These are phyloP conservation scores for Choreutis nemorana DNA, from an alignment of 2,888 invertebrate genomes.

Conservation along the genomic window DNA sequence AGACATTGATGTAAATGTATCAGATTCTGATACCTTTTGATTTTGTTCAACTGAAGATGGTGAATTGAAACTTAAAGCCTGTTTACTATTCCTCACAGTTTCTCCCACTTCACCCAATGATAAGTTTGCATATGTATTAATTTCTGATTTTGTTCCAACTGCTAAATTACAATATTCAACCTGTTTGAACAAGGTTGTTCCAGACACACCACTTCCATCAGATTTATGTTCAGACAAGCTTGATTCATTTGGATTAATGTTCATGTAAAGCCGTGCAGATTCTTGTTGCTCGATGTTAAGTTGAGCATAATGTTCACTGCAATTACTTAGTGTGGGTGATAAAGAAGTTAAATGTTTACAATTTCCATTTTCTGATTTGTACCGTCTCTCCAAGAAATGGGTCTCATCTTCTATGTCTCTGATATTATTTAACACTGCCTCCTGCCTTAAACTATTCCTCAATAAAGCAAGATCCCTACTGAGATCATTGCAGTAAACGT, in stretches of 20 bases:
- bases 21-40: slow-evolving; percentile 51
- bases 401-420: slow-evolving; percentile 52
- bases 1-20: slow-evolving; percentile 47
- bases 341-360: slow-evolving; percentile 23
- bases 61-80: slow-evolving; percentile 20
- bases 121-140: slow-evolving; percentile 51
- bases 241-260: slow-evolving; percentile 37
- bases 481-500: slow-evolving; percentile 53
- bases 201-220: slow-evolving; percentile 26
- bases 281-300: slow-evolving; percentile 47
- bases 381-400: slow-evolving; percentile 36
- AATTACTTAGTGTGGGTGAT: slow-evolving; percentile 49
- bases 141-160: slow-evolving; percentile 31
- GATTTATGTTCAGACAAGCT: slow-evolving; percentile 20
- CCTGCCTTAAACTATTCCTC: slow-evolving; percentile 39
- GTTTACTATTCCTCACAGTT: slow-evolving; percentile 29
- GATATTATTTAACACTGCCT: slow-evolving; percentile 38
- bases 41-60: slow-evolving; percentile 22
- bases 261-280: slow-evolving; percentile 47
- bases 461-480: slow-evolving; percentile 49
- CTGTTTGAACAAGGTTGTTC: slow-evolving; percentile 44
- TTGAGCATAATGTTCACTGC: slow-evolving; percentile 58
- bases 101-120: slow-evolving; percentile 41
- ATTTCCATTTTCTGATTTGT: slow-evolving; percentile 28
- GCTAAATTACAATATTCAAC: slow-evolving; percentile 47